phyloP scores from a whole-genome alignment of 1,140 invertebrate species.

The Eriosoma lanigerum region DNA sequence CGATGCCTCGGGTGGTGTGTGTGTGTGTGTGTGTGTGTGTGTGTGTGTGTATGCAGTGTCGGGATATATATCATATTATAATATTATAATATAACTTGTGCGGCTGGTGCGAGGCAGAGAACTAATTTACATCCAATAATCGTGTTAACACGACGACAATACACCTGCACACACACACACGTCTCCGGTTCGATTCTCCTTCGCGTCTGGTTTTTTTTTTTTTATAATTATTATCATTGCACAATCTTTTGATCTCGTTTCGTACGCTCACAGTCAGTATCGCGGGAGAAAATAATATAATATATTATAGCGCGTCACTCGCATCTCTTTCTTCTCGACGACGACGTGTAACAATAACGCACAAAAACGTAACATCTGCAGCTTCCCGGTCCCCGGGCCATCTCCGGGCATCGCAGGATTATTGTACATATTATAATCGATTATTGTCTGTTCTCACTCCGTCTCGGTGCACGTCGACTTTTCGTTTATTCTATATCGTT shows the following conservation, averaged over 20 bases:
- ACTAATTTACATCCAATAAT: constrained; percentile 52
- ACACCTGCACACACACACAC: background rate
- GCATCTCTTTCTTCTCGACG: background rate
- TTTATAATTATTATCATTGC: constrained; percentile 37
- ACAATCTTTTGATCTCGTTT: constrained; percentile 51
- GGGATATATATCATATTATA: background rate
- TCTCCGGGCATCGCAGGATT: too few relatives aligned
- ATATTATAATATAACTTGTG: too few relatives aligned
- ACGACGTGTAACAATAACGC: constrained; percentile 25
- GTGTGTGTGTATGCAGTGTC: too few relatives aligned
- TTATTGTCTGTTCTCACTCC: background rate
- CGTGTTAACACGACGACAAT: constrained; percentile 51
- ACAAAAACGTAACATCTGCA: background rate
- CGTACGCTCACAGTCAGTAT: background rate
- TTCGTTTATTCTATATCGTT: background rate
- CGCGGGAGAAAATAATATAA: too few relatives aligned
- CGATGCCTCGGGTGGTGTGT: constrained; percentile 22
- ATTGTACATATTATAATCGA: background rate
- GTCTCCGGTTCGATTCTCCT: background rate
- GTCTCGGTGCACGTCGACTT: background rate
- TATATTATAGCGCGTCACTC: too few relatives aligned
- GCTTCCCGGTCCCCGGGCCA: background rate
- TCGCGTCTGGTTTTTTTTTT: constrained; percentile 7
- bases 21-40: too few relatives aligned
- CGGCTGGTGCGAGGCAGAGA: background rate